Conservation (phyloP, 2,888 invertebrate species). For the Toxonevra muliebris region DNA sequence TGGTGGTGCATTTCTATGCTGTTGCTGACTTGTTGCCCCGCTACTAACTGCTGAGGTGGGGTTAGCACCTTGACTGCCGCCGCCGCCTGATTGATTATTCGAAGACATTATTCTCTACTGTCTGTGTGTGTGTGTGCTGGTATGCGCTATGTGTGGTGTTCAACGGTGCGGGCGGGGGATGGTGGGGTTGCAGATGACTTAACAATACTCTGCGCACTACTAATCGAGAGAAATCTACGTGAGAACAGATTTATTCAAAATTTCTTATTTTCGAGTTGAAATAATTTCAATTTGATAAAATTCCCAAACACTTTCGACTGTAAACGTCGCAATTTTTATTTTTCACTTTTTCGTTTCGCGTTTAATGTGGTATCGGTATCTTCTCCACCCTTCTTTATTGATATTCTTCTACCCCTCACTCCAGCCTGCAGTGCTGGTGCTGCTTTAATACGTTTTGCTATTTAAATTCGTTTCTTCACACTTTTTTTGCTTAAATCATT, state of each 20-base stretch:
- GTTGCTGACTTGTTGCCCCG: conserved; percentile 31
- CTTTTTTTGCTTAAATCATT: neutral
- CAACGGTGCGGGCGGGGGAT: neutral
- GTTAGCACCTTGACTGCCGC: conserved; percentile 46
- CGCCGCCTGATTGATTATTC: conserved; percentile 59
- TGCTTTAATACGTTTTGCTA: conserved; percentile 13
- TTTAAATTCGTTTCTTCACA: conserved; percentile 17
- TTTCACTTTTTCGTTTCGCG: neutral
- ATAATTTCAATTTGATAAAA: conserved; percentile 6
- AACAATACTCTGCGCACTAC: no score
- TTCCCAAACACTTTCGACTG: conserved; percentile 1
- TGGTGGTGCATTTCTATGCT: conserved; percentile 33
- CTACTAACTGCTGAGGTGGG: conserved; percentile 28
- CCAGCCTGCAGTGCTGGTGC: conserved; percentile 5
- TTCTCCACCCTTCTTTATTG: conserved; percentile 25
- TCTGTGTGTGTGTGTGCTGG: neutral
- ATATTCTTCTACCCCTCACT: conserved; percentile 14
- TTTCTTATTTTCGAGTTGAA: neutral
- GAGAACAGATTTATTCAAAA: no score
- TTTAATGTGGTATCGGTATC: conserved; percentile 16
- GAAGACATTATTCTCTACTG: conserved; percentile 54
- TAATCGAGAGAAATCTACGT: no score
- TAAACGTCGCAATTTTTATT: conserved; percentile 14
- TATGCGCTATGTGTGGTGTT: conserved; percentile 10
- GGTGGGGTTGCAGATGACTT: neutral